Evolutionary conservation across 1,140 invertebrate genomes (phyloP).

Genomic region (Ladona fulva): DNA sequence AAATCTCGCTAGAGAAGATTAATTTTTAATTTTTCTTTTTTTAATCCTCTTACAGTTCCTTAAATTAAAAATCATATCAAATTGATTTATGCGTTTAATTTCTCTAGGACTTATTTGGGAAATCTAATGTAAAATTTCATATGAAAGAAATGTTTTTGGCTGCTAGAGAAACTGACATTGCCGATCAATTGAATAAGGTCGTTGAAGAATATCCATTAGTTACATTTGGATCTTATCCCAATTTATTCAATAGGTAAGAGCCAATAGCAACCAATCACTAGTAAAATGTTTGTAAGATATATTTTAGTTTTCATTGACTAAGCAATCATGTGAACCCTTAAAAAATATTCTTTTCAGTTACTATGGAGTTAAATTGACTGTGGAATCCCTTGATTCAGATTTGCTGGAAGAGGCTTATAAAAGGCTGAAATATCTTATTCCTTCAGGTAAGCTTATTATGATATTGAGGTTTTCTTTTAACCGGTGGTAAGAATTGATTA

Average conservation of each 20-base stretch:
- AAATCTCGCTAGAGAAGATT: no score
- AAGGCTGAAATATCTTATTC: background rate
- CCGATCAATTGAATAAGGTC: conserved; percentile 16
- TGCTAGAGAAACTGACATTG: conserved; percentile 14
- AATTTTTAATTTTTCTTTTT: no score
- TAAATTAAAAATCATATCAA: no score
- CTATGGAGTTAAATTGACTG: conserved; percentile 18
- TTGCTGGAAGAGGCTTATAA: background rate
- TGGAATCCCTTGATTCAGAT: conserved; percentile 14
- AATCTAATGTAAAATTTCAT: conserved; percentile 12
- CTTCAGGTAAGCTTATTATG: background rate
- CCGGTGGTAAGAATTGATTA: no score
- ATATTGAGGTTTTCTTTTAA: no score
- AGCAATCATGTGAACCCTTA: background rate
- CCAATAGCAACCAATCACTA: background rate
- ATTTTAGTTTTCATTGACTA: background rate
- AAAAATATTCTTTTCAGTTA: conserved; percentile 14
- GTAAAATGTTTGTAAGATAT: background rate
- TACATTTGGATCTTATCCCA: conserved; percentile 21
- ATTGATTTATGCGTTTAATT: no score
- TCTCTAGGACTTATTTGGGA: conserved; percentile 19
- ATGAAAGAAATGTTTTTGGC: conserved; percentile 18
- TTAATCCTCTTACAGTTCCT: no score
- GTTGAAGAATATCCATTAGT: conserved; percentile 19
- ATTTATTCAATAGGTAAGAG: conserved; percentile 12